Evolutionary conservation across 2,888 invertebrate genomes (phyloP), one percentile per base, ranked within the genome.

Genomic region (Eledona agricola): DNA sequence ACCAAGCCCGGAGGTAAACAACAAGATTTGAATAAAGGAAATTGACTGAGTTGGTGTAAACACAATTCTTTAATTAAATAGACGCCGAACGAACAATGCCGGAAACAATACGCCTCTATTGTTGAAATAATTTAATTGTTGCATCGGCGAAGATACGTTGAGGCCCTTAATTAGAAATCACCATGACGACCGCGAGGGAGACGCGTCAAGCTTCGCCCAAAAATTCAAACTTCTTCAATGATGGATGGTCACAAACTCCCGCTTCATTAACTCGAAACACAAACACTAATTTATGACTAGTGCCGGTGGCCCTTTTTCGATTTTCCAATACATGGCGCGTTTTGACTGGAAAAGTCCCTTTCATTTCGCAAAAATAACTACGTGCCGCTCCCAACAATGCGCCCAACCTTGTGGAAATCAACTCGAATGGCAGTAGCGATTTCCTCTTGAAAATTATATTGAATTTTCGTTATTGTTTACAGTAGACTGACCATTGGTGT

Each of bases 151-250:
- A 60, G 58, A 58, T 54, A 51, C 62, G 62, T n/a, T n/a, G 63
- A 63, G 20, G 51, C 51, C 58, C 62, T 64, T 68, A 70, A 69
- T 67, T 69, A 65, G 66, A 63, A 66, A 66, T 68, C 65, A 64
- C 68, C 65, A 67, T 66, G 64, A 67, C 62, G 65, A 70, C 67
- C 60, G 60, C 58, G 60, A 60, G 59, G 51, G 57, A 58, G 55
- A n/a, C n/a, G n/a, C n/a, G n/a, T n/a, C n/a, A n/a, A n/a, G n/a
- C n/a, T n/a, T n/a, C n/a, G n/a, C n/a, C n/a, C n/a, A n/a, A n/a
- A n/a, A n/a, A n/a, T n/a, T n/a, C n/a, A n/a, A n/a, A n/a, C n/a
- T n/a, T n/a, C n/a, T n/a, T n/a, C n/a, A n/a, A n/a, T n/a, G n/a
- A n/a, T n/a, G n/a, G n/a, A n/a, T n/a, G n/a, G n/a, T n/a, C n/a